Percentiles rank a stretch among this genome's conserved stretches.
Evolutionary conservation across 1,140 invertebrate species (phyloP).

Genomic region (Hesperophylax magnus): DNA sequence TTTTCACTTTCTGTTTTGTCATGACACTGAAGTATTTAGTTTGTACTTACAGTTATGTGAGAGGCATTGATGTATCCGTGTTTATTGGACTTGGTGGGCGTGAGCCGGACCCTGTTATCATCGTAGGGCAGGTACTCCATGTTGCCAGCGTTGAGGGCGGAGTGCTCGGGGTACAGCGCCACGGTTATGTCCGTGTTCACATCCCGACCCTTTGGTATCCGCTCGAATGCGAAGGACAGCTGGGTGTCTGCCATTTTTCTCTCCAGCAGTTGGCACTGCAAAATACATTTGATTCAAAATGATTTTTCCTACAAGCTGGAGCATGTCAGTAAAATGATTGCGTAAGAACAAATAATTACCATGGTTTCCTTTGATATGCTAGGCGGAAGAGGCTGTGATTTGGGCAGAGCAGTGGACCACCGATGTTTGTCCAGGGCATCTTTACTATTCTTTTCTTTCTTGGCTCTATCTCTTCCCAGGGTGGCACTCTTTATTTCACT

Average conservation of each 20-base stretch:
- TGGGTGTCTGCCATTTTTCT: conserved; percentile 85
- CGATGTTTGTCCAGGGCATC: conserved; percentile 72
- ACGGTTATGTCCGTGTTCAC: conserved; percentile 75
- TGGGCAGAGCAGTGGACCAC: conserved; percentile 78
- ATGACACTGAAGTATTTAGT: too few relatives aligned
- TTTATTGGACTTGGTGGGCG: conserved; percentile 83
- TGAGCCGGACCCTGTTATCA: conserved; percentile 85
- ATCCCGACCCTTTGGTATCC: conserved; percentile 84
- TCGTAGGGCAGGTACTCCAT: conserved; percentile 89
- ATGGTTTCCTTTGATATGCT: conserved; percentile 83
- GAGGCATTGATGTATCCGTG: conserved; percentile 93
- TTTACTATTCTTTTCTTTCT: conserved; percentile 67
- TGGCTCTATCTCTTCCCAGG: conserved; percentile 72
- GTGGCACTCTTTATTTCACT: conserved; percentile 76
- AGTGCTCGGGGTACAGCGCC: conserved; percentile 78
- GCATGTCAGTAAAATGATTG: too few relatives aligned
- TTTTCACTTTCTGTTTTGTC: too few relatives aligned
- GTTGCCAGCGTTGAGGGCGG: conserved; percentile 72
- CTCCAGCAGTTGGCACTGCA: conserved; percentile 84
- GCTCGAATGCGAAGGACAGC: conserved; percentile 89
- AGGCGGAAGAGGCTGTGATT: conserved; percentile 77
- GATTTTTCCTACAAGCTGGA: too few relatives aligned
- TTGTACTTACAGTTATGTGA: conserved; percentile 75
- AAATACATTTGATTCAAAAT: background rate
- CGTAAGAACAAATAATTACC: conserved; percentile 67